Percentiles rank a stretch among this genome's conserved stretches.
These are phyloP conservation scores for Nannobrachium achirus DNA, from an alignment of 2,113 vertebrate species.

Conservation along the genomic window DNA sequence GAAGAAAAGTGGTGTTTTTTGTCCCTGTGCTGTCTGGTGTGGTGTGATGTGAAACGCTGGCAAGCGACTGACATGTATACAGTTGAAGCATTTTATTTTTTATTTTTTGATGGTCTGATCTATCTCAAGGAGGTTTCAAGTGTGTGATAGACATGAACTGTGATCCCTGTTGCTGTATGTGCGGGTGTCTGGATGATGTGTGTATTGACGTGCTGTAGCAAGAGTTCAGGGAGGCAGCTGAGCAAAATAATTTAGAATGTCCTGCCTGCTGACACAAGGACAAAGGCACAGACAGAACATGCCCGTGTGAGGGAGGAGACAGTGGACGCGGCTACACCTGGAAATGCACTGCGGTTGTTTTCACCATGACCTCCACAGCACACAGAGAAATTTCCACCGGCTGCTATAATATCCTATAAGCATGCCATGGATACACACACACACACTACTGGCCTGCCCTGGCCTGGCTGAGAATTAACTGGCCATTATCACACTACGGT, in stretches of 20 bases:
- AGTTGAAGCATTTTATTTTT: not conserved
- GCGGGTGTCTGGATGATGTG: slow-evolving; percentile 75
- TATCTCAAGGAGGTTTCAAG: slow-evolving; percentile 58
- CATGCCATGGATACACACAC: no score
- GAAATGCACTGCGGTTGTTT: slow-evolving; percentile 80
- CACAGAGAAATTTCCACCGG: slow-evolving; percentile 68
- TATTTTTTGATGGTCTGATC: not conserved
- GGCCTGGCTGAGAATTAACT: slow-evolving; percentile 51
- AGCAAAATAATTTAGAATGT: slow-evolving; percentile 85
- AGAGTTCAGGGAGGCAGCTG: slow-evolving; percentile 84
- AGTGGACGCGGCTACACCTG: slow-evolving; percentile 77
- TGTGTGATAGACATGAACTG: slow-evolving; percentile 69
- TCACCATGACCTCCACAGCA: slow-evolving; percentile 78
- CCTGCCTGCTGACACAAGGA: slow-evolving; percentile 86
- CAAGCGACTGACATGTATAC: not conserved
- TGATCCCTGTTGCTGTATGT: slow-evolving; percentile 61
- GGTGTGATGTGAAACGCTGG: not conserved
- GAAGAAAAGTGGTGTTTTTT: not conserved
- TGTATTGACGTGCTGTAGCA: slow-evolving; percentile 82
- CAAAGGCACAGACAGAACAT: slow-evolving; percentile 79
- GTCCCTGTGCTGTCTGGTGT: not conserved
- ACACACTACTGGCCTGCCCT: slow-evolving; percentile 46
- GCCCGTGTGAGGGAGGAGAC: slow-evolving; percentile 77
- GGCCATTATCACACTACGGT: slow-evolving; percentile 26
- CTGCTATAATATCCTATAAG: slow-evolving; percentile 36